Evolutionary conservation across 2,888 invertebrate genomes (phyloP).

Genomic region (Hyposoter dolosus): DNA sequence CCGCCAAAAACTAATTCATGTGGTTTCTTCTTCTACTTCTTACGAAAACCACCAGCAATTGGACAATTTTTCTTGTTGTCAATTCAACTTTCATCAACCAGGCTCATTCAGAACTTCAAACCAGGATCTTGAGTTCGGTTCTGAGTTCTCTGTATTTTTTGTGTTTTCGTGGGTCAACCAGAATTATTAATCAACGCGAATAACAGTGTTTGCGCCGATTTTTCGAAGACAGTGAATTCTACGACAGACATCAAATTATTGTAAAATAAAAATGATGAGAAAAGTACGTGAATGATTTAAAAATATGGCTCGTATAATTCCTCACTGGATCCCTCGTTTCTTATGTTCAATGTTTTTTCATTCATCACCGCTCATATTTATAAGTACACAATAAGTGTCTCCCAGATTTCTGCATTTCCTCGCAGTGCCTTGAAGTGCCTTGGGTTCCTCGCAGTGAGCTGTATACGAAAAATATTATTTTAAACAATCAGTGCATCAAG

Average conservation of each 20-base stretch:
- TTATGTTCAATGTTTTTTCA: background rate
- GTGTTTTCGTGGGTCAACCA: background rate
- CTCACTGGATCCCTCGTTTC: background rate
- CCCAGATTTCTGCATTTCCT: background rate
- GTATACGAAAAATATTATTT: background rate
- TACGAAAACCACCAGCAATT: background rate
- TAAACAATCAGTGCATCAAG: background rate
- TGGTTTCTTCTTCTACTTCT: background rate
- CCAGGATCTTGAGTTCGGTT: background rate
- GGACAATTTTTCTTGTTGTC: background rate
- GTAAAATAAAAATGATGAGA: constrained; percentile 29
- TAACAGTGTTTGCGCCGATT: constrained; percentile 20
- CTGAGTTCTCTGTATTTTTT: background rate
- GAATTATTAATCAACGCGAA: background rate
- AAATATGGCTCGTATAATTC: background rate
- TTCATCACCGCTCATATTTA: background rate
- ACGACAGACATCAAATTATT: background rate
- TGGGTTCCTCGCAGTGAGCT: background rate
- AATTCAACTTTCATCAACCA: background rate
- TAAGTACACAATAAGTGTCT: background rate
- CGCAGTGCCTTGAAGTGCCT: constrained; percentile 5
- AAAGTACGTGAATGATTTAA: background rate
- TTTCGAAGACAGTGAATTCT: constrained; percentile 12
- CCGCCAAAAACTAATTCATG: background rate
- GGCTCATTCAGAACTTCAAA: background rate